Conservation (phyloP, 2,113 vertebrate genomes). For the Talpa occidentalis region DNA sequence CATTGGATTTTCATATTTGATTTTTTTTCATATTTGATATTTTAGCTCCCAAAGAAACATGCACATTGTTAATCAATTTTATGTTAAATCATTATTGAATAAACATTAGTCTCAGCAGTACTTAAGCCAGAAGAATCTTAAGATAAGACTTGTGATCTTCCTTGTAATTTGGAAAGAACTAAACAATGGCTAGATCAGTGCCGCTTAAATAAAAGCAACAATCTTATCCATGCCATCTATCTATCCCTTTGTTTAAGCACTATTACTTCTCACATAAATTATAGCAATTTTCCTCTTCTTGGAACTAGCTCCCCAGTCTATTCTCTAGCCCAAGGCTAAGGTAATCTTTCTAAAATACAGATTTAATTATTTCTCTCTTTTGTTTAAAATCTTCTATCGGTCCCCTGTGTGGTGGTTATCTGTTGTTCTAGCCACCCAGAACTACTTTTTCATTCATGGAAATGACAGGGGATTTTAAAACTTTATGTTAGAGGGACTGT, state of each 20-base stretch:
- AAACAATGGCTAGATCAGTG: background rate
- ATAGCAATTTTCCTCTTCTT: background rate
- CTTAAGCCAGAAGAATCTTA: slow-evolving; percentile 4
- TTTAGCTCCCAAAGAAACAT: slow-evolving; percentile 2
- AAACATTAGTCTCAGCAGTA: background rate
- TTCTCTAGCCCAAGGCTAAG: background rate
- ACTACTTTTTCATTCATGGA: background rate
- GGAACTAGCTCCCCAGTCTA: background rate
- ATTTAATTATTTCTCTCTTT: background rate
- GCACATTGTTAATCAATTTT: slow-evolving; percentile 20
- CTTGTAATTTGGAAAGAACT: background rate
- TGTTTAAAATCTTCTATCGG: background rate
- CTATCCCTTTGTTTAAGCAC: background rate
- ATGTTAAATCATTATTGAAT: slow-evolving; percentile 4
- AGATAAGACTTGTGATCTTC: background rate
- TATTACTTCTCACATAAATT: background rate
- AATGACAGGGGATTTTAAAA: background rate
- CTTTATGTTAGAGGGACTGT: background rate
- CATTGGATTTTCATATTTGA: slow-evolving; percentile 22
- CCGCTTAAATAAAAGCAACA: background rate
- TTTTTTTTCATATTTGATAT: background rate
- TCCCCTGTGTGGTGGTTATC: background rate
- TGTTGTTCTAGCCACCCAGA: background rate
- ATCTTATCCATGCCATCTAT: background rate
- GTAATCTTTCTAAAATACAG: background rate